Evolutionary conservation across 2,888 invertebrate species (phyloP).

Genomic region (Melinaea marsaeus): DNA sequence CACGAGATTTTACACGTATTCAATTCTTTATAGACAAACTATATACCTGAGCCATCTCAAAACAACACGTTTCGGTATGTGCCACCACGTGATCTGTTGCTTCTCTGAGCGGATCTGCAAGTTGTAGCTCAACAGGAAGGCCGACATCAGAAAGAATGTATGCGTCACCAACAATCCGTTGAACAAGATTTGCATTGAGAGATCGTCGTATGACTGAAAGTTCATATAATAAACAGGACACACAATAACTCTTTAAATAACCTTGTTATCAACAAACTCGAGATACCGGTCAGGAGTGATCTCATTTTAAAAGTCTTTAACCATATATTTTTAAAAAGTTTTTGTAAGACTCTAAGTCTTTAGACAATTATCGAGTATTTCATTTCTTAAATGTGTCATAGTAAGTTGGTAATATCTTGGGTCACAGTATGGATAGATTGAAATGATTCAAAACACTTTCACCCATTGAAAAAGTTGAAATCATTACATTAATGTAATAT

Average conservation of each 20-base stretch:
- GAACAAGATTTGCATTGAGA: slow-evolving; percentile 56
- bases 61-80: slow-evolving; percentile 56
- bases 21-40: neutral
- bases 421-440: no score
- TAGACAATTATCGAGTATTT: no score
- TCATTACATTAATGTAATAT: no score
- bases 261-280: no score
- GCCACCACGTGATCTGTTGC: slow-evolving; percentile 43
- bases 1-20: neutral
- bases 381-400: no score
- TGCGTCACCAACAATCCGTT: slow-evolving; percentile 62
- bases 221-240: neutral
- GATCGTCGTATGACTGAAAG: slow-evolving; percentile 57
- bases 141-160: slow-evolving; percentile 68
- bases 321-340: no score
- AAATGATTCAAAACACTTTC: no score
- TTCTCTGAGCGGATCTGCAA: slow-evolving; percentile 53
- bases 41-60: slow-evolving; percentile 62
- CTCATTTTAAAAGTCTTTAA: no score
- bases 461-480: no score
- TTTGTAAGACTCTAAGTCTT: no score
- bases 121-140: slow-evolving; percentile 64
- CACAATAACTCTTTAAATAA: neutral
- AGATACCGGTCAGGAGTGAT: no score
- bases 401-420: no score